Percentiles rank a stretch among this genome's conserved stretches.
These are phyloP conservation scores for Aspidoscelis tigris DNA, from an alignment of 2,113 vertebrate species.

Conservation along the genomic window DNA sequence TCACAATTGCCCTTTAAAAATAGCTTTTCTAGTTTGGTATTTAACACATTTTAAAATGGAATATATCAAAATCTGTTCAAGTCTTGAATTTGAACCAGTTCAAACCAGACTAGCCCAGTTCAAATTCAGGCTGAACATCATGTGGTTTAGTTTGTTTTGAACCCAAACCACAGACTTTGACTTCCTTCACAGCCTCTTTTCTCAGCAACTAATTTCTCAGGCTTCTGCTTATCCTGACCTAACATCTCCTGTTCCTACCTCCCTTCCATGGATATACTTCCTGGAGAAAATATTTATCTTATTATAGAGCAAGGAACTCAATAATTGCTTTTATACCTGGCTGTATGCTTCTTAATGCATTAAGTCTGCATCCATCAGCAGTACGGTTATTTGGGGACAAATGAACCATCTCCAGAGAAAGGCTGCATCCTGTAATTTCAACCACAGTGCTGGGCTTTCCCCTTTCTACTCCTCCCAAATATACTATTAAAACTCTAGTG, in stretches of 20 bases:
- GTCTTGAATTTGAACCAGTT: too few relatives aligned
- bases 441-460: neutral
- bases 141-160: too few relatives aligned
- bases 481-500: neutral
- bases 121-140: too few relatives aligned
- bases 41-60: too few relatives aligned
- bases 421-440: neutral
- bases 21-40: too few relatives aligned
- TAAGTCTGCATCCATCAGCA: constrained; percentile 11
- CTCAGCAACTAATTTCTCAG: neutral
- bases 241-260: neutral
- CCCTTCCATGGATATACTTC: neutral
- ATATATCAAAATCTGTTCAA: too few relatives aligned
- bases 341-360: constrained; percentile 10
- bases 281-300: constrained; percentile 13
- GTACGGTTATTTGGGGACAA: neutral
- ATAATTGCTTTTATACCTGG: constrained; percentile 26
- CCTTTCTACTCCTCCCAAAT: neutral
- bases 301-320: constrained; percentile 17
- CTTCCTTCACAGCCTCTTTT: too few relatives aligned
- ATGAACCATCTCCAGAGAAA: neutral
- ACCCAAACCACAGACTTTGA: too few relatives aligned
- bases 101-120: too few relatives aligned
- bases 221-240: neutral
- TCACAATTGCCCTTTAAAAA: too few relatives aligned